phyloP scores from a whole-genome alignment of 1,140 invertebrate genomes.

The Dendroctonus valens region DNA sequence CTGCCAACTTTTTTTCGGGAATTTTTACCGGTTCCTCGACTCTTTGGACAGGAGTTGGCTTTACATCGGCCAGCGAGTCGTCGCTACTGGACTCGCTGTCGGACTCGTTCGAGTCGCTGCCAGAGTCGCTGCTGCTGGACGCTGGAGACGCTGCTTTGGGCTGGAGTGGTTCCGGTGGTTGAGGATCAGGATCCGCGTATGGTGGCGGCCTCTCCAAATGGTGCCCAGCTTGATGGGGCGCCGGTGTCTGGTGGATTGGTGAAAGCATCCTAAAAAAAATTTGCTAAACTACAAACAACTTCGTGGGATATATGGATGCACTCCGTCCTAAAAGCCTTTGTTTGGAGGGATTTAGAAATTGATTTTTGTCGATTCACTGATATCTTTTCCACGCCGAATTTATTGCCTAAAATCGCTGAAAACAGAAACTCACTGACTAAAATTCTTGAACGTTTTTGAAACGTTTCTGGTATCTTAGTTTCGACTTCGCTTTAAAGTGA shows the following conservation, averaged over 20 bases:
- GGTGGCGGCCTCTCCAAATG: constrained; percentile 25
- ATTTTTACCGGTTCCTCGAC: neutral
- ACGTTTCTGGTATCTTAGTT: no score
- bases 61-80: constrained; percentile 55
- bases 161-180: constrained; percentile 40
- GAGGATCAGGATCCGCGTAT: constrained; percentile 13
- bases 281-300: no score
- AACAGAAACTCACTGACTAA: no score
- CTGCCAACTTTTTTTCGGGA: neutral
- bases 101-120: constrained; percentile 53
- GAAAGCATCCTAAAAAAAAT: constrained; percentile 44
- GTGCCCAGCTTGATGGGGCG: constrained; percentile 32
- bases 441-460: no score
- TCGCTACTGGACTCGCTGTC: constrained; percentile 55
- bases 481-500: no score
- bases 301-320: no score
- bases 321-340: no score
- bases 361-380: no score
- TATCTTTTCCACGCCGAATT: no score
- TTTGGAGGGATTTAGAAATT: no score
- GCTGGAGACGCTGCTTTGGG: constrained; percentile 15
- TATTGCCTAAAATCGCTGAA: no score
- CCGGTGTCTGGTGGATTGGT: constrained; percentile 41
- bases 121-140: constrained; percentile 51
- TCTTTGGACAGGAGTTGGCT: constrained; percentile 30